phyloP scores from a whole-genome alignment of 2,113 vertebrate species.

The Cyanocitta stelleri region DNA sequence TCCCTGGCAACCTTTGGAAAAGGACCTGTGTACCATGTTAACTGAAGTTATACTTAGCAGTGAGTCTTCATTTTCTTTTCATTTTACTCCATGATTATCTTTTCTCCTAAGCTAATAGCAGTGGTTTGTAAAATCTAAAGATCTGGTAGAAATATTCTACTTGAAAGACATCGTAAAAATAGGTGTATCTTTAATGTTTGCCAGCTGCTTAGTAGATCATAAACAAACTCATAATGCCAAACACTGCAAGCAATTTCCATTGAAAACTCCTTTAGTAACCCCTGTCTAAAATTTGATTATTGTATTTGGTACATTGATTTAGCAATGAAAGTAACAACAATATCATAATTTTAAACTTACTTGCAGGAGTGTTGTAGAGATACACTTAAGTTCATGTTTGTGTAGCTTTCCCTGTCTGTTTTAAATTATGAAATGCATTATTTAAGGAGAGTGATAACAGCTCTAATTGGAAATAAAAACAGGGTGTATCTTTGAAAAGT shows the following conservation, averaged over 20 bases:
- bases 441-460: slow-evolving; percentile 55
- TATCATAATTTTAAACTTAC: slow-evolving; percentile 20
- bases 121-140: background rate
- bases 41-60: background rate
- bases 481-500: slow-evolving; percentile 56
- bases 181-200: background rate
- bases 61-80: background rate
- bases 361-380: slow-evolving; percentile 19
- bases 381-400: slow-evolving; percentile 27
- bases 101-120: background rate
- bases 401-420: slow-evolving; percentile 12
- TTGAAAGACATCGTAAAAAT: background rate
- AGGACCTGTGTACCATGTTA: background rate
- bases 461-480: slow-evolving; percentile 65
- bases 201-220: background rate
- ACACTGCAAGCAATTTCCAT: slow-evolving; percentile 10
- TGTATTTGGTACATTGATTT: slow-evolving; percentile 58
- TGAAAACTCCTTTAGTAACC: slow-evolving; percentile 17
- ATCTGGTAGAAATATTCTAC: background rate
- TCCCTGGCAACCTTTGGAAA: background rate
- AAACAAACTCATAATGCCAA: background rate
- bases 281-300: slow-evolving; percentile 34
- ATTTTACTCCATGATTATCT: background rate
- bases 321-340: slow-evolving; percentile 41
- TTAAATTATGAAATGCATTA: slow-evolving; percentile 63